phyloP scores from a whole-genome alignment of 2,113 vertebrate genomes.

The Sorex fumeus region DNA sequence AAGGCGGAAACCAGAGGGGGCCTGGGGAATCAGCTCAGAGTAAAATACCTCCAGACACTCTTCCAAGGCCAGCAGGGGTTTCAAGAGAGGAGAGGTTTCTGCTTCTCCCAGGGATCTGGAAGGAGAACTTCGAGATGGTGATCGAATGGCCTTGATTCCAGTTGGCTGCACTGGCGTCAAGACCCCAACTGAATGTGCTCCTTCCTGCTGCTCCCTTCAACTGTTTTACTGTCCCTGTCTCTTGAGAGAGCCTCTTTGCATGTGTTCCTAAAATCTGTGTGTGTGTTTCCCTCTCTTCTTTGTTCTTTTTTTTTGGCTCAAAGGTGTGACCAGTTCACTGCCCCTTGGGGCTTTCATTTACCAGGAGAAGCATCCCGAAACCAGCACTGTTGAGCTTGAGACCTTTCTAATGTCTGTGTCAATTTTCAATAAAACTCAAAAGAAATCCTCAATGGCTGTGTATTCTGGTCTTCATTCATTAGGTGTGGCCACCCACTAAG shows the following conservation, averaged over 20 bases:
- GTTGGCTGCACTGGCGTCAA: background rate
- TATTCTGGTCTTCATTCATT: slow-evolving; percentile 64
- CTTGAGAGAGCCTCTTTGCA: slow-evolving; percentile 75
- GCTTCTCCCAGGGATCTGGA: slow-evolving; percentile 40
- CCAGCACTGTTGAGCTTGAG: slow-evolving; percentile 81
- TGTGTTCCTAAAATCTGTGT: slow-evolving; percentile 65
- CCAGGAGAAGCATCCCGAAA: slow-evolving; percentile 58
- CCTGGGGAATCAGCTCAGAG: slow-evolving; percentile 47
- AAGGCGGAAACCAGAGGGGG: slow-evolving; percentile 36
- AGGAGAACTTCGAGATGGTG: slow-evolving; percentile 48
- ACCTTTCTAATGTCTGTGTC: slow-evolving; percentile 86
- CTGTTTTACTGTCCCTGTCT: slow-evolving; percentile 60
- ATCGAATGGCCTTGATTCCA: slow-evolving; percentile 51
- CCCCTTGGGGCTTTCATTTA: slow-evolving; percentile 35
- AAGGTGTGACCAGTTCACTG: slow-evolving; percentile 34
- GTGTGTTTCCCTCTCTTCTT: background rate
- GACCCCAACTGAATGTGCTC: slow-evolving; percentile 24
- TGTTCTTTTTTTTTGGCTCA: slow-evolving; percentile 45
- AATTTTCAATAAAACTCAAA: slow-evolving; percentile 88
- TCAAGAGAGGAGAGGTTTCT: slow-evolving; percentile 51
- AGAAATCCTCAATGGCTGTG: slow-evolving; percentile 65
- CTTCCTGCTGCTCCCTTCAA: background rate
- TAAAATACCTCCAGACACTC: slow-evolving; percentile 46
- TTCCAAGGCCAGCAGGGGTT: slow-evolving; percentile 27
- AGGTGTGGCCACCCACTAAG: background rate